Percentiles rank a stretch among this genome's conserved stretches.
These are phyloP conservation scores for Menura novaehollandiae DNA, from an alignment of 2,113 vertebrate genomes.

Conservation along the genomic window DNA sequence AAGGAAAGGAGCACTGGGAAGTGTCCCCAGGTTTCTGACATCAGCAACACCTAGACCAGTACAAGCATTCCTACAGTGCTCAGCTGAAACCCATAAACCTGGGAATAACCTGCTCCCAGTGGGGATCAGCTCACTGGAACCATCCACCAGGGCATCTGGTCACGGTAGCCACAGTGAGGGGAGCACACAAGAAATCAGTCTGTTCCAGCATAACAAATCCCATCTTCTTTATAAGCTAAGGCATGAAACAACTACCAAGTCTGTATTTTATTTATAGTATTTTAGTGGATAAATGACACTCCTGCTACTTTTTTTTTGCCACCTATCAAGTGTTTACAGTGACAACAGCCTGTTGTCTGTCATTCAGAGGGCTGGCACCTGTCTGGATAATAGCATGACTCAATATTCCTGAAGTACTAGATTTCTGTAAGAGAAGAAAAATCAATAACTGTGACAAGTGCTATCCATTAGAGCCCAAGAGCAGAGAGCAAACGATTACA, in stretches of 20 bases:
- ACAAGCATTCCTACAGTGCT: not conserved
- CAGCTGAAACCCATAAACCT: not conserved
- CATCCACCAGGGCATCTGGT: not conserved
- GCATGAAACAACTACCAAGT: not conserved
- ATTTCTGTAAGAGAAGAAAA: slow-evolving; percentile 41
- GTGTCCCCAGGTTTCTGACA: not conserved
- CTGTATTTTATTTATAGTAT: slow-evolving; percentile 28
- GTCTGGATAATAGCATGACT: slow-evolving; percentile 30
- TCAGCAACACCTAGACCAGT: not conserved
- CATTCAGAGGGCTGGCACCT: slow-evolving; percentile 16
- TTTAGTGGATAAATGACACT: slow-evolving; percentile 21
- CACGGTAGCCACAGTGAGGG: not conserved
- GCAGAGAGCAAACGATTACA: slow-evolving; percentile 4
- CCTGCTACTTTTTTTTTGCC: not conserved
- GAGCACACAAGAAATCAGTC: not conserved
- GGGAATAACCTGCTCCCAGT: not conserved
- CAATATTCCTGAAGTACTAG: slow-evolving; percentile 37
- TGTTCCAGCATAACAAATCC: not conserved
- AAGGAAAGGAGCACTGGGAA: not conserved
- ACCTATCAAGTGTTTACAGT: slow-evolving; percentile 11
- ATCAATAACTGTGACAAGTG: slow-evolving; percentile 54
- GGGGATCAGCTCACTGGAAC: not conserved
- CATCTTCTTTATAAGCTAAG: not conserved
- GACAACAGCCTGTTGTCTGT: slow-evolving; percentile 15
- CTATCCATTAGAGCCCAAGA: slow-evolving; percentile 6